Conservation (phyloP, 2,113 vertebrate species). For the Nesogale talazaci region DNA sequence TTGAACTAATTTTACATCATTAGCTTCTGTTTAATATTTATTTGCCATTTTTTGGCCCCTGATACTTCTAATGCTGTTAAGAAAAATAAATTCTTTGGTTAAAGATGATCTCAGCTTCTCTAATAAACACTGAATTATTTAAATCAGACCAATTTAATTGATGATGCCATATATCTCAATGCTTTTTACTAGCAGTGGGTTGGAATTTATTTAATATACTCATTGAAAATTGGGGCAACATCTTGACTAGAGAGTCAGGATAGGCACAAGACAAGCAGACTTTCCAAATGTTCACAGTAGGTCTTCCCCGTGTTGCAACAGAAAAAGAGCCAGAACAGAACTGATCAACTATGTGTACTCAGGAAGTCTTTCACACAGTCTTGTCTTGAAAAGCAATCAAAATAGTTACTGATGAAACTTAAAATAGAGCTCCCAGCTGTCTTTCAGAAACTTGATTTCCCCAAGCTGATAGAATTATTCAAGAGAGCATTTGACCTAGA, state of each 20-base stretch:
- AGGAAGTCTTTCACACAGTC: background rate
- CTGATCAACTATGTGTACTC: background rate
- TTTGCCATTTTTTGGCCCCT: background rate
- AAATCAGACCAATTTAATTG: background rate
- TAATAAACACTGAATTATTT: background rate
- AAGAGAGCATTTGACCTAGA: no score
- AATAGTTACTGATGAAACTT: background rate
- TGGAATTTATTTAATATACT: no score
- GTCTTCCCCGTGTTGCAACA: background rate
- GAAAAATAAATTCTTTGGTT: background rate
- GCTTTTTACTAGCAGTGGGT: background rate
- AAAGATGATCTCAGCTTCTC: background rate
- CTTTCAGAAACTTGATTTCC: no score
- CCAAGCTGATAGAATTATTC: no score
- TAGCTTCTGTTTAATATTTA: background rate
- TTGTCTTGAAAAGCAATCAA: background rate
- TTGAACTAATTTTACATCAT: background rate
- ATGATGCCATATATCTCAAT: background rate
- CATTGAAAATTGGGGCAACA: background rate
- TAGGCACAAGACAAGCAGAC: background rate
- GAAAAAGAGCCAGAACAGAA: background rate
- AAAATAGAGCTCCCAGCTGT: background rate
- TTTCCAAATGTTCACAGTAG: background rate
- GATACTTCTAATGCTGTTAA: background rate
- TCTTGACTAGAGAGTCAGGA: background rate